Conservation (phyloP, 2,113 vertebrate species). For the Oryzias javanicus region DNA sequence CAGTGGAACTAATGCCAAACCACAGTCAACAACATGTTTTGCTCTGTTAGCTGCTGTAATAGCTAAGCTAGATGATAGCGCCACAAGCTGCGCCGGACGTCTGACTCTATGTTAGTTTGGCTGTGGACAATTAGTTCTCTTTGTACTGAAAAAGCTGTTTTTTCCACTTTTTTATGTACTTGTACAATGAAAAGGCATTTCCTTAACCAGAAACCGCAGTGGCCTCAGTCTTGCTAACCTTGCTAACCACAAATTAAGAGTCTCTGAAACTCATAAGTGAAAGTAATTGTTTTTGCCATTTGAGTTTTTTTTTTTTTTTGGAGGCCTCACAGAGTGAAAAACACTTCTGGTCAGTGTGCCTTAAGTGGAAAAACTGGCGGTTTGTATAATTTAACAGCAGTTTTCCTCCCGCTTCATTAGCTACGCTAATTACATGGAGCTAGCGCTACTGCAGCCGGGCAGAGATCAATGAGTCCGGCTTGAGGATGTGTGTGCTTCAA, state of each 20-base stretch:
- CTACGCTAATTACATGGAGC: conserved; percentile 47
- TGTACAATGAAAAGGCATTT: background rate
- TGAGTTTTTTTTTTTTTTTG: conserved; percentile 10
- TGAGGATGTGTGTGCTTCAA: conserved; percentile 20
- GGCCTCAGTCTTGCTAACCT: conserved; percentile 5
- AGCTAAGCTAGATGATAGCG: conserved; percentile 54
- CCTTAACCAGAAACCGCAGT: conserved; percentile 14
- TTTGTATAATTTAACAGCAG: conserved; percentile 43
- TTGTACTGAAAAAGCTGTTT: background rate
- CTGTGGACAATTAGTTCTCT: conserved; percentile 40
- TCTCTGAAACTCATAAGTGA: conserved; percentile 5
- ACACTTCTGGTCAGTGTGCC: conserved; percentile 23
- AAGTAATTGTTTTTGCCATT: conserved; percentile 39
- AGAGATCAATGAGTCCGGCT: conserved; percentile 34
- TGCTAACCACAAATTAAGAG: conserved; percentile 46
- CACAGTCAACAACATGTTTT: conserved; percentile 71
- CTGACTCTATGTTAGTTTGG: conserved; percentile 32
- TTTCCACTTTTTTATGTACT: background rate
- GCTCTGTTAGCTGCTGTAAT: conserved; percentile 68
- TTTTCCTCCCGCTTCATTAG: conserved; percentile 51
- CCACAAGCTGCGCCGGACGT: conserved; percentile 44
- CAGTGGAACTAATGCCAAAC: conserved; percentile 66
- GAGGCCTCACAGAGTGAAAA: conserved; percentile 22
- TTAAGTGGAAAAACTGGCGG: conserved; percentile 47
- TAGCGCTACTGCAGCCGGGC: conserved; percentile 32